Evolutionary conservation across 2,113 vertebrate genomes (phyloP).

Genomic region (Gallinago paraguaiae): DNA sequence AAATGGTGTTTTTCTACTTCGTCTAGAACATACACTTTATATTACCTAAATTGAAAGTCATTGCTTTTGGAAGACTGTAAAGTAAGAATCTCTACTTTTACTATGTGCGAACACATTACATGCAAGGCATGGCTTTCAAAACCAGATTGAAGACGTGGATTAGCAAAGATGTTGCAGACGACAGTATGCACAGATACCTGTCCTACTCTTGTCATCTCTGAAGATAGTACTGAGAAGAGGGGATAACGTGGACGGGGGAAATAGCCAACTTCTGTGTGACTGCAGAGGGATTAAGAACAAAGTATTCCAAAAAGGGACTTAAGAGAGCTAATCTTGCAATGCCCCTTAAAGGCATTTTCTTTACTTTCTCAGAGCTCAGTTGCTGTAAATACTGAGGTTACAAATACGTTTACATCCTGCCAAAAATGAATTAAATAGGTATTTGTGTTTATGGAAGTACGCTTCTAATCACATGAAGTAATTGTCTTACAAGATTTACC

Average conservation of each 20-base stretch:
- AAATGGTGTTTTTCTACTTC: background rate
- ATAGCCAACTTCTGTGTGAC: background rate
- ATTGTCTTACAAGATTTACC: background rate
- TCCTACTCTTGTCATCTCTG: background rate
- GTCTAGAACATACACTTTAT: background rate
- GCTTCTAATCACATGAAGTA: background rate
- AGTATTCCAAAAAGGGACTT: background rate
- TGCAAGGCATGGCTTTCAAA: background rate
- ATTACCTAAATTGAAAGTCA: background rate
- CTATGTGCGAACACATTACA: background rate
- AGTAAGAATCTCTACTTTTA: background rate
- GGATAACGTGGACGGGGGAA: background rate
- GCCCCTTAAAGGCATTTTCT: background rate
- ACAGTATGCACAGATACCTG: background rate
- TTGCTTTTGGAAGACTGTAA: background rate
- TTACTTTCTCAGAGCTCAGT: background rate
- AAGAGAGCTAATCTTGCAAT: background rate
- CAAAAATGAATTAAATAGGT: background rate
- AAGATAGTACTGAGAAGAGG: rapidly evolving
- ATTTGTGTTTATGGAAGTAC: background rate
- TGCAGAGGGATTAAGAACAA: background rate
- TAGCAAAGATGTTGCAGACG: background rate
- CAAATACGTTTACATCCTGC: background rate
- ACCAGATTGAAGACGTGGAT: background rate
- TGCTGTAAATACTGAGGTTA: background rate